Evolutionary conservation across 2,113 vertebrate genomes (phyloP).

Genomic region (Aleadryas rufinucha): DNA sequence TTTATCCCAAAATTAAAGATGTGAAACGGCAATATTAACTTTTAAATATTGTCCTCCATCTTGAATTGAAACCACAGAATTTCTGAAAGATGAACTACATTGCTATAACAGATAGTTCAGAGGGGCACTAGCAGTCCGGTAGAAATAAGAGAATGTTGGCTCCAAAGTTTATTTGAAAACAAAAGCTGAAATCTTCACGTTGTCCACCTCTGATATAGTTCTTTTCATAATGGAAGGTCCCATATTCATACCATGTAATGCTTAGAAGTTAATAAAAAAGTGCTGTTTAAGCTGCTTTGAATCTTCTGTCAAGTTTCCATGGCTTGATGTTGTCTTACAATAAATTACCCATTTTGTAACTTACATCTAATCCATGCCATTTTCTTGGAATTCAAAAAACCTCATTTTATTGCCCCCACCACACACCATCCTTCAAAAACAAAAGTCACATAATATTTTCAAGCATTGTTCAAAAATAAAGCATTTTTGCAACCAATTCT

Average conservation of each 20-base stretch:
- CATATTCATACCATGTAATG: slow-evolving; percentile 75
- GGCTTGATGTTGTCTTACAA: slow-evolving; percentile 95
- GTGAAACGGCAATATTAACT: slow-evolving; percentile 71
- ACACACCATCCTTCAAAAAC: slow-evolving; percentile 85
- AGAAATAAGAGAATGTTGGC: slow-evolving; percentile 68
- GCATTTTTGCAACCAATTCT: slow-evolving; percentile 88
- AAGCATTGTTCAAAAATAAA: slow-evolving; percentile 96
- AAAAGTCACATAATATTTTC: slow-evolving; percentile 88
- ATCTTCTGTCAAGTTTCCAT: slow-evolving; percentile 93
- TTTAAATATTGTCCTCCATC: slow-evolving; percentile 67
- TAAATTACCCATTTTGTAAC: slow-evolving; percentile 83
- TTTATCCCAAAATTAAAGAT: slow-evolving; percentile 62
- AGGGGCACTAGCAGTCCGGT: slow-evolving; percentile 70
- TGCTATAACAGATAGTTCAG: slow-evolving; percentile 66
- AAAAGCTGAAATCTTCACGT: slow-evolving; percentile 72
- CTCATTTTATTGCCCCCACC: slow-evolving; percentile 88
- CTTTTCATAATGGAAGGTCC: slow-evolving; percentile 73
- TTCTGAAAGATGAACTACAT: slow-evolving; percentile 69
- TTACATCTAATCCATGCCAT: slow-evolving; percentile 84
- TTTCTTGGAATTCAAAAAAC: slow-evolving; percentile 89
- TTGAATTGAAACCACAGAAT: slow-evolving; percentile 69
- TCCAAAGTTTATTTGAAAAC: slow-evolving; percentile 72
- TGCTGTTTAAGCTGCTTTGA: slow-evolving; percentile 85
- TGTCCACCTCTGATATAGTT: slow-evolving; percentile 74
- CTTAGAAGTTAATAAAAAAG: slow-evolving; percentile 82